Conservation (phyloP, 2,888 invertebrate species). For the Disparrhopalites patrizii region DNA sequence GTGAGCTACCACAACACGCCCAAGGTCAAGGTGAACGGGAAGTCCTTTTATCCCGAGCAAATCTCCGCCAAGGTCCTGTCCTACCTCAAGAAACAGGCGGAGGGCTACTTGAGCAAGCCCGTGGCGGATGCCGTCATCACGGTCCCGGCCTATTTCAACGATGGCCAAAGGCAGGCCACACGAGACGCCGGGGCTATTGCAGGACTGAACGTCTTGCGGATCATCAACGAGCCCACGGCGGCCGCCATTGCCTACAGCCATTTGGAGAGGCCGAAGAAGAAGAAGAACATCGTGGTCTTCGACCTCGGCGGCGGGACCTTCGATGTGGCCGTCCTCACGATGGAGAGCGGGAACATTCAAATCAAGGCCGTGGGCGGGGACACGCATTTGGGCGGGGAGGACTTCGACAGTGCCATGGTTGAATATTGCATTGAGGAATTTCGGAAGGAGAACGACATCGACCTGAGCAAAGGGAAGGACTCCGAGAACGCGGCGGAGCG, state of each 20-base stretch:
- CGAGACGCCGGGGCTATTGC: conserved; percentile 78
- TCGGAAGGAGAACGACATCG: background rate
- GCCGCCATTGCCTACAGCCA: conserved; percentile 58
- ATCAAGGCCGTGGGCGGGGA: conserved; percentile 9
- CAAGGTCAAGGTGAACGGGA: conserved; percentile 49
- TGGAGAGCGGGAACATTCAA: conserved; percentile 18
- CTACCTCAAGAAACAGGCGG: conserved; percentile 89
- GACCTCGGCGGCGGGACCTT: conserved; percentile 42
- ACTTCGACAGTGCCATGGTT: conserved; percentile 50
- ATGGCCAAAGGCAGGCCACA: conserved; percentile 61
- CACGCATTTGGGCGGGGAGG: conserved; percentile 28
- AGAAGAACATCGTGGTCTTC: conserved; percentile 28
- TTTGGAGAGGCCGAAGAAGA: background rate
- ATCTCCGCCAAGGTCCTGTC: conserved; percentile 65
- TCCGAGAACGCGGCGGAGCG: background rate
- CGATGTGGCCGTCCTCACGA: conserved; percentile 33
- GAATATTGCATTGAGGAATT: conserved; percentile 27
- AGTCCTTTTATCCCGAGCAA: conserved; percentile 61
- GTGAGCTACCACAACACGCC: conserved; percentile 62
- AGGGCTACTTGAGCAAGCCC: conserved; percentile 76
- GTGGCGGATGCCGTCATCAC: conserved; percentile 73
- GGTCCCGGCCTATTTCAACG: conserved; percentile 73
- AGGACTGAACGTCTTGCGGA: conserved; percentile 78
- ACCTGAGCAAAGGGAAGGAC: conserved; percentile 1
- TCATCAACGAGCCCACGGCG: conserved; percentile 86